A percentile compares a stretch with the other conserved stretches of the same genome.
phyloP scores from a whole-genome alignment of 2,113 vertebrate species.

The Prionailurus bengalensis region DNA sequence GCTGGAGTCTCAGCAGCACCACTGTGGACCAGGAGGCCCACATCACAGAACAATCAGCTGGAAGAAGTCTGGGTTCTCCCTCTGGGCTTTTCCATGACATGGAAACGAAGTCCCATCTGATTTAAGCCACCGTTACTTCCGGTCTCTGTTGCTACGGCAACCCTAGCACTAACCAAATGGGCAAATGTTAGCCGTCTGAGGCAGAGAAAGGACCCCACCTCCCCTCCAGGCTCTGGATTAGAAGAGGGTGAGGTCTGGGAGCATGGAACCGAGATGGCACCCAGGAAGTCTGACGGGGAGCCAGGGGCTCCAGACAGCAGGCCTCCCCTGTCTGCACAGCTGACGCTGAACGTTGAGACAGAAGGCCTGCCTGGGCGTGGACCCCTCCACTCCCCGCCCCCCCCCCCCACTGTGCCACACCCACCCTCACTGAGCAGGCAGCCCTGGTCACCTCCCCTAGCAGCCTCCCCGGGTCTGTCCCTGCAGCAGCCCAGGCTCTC shows the following conservation, averaged over 20 bases:
- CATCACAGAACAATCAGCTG: neutral
- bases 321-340: neutral
- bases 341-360: neutral
- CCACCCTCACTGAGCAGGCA: rapidly evolving
- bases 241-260: neutral
- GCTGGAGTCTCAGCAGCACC: neutral
- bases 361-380: rapidly evolving
- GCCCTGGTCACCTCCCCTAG: neutral
- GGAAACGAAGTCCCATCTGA: neutral
- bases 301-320: neutral
- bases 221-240: neutral
- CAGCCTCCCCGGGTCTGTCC: neutral
- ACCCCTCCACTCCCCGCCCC: neutral
- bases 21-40: neutral
- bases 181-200: neutral
- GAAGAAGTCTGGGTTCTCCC: neutral
- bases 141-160: neutral
- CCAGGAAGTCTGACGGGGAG: neutral
- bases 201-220: neutral
- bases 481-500: neutral
- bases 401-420: rapidly evolving
- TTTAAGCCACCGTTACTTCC: neutral
- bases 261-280: rapidly evolving
- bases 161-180: neutral
- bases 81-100: neutral